A percentile compares a stretch with the other conserved stretches of the same genome.
Conservation (phyloP, 2,797 vertebrate genomes). For the Coilia nasus region DNA sequence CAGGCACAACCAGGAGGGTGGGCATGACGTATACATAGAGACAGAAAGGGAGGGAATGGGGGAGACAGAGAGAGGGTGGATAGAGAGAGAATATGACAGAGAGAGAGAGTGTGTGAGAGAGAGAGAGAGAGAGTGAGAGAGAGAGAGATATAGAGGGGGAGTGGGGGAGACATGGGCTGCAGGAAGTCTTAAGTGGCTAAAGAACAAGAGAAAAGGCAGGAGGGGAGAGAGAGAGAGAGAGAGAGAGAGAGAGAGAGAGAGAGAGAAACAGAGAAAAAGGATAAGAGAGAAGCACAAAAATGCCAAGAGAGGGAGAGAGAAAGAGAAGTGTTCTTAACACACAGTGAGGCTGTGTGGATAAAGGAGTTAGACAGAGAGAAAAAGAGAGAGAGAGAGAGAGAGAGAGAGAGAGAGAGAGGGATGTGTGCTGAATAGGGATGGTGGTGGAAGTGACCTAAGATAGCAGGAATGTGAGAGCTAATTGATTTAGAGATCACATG, state of each 20-base stretch:
- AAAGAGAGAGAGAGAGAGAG: neutral
- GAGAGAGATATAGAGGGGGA: neutral
- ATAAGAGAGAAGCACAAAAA: no score
- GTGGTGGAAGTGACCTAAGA: constrained; percentile 78
- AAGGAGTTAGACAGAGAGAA: constrained; percentile 34
- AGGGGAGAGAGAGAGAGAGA: neutral
- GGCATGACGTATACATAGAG: no score
- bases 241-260: neutral
- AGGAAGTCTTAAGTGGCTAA: no score
- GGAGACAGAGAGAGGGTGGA: no score
- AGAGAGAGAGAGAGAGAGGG: no score
- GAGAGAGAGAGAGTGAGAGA: neutral
- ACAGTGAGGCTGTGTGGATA: no score
- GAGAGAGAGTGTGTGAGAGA: no score
- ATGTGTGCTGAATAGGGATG: constrained; percentile 48
- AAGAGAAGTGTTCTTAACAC: neutral
- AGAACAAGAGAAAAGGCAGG: neutral
- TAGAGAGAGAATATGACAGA: no score
- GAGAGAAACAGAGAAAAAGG: neutral
- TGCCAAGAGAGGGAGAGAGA: neutral
- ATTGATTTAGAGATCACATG: constrained; percentile 79
- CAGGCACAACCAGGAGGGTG: no score
- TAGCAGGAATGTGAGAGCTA: constrained; percentile 83
- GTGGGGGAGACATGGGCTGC: no score
- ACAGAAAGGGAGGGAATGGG: no score